Evolutionary conservation across 2,113 vertebrate species (phyloP), one percentile per base, ranked within the genome.

Genomic region (Arothron firmamentum): DNA sequence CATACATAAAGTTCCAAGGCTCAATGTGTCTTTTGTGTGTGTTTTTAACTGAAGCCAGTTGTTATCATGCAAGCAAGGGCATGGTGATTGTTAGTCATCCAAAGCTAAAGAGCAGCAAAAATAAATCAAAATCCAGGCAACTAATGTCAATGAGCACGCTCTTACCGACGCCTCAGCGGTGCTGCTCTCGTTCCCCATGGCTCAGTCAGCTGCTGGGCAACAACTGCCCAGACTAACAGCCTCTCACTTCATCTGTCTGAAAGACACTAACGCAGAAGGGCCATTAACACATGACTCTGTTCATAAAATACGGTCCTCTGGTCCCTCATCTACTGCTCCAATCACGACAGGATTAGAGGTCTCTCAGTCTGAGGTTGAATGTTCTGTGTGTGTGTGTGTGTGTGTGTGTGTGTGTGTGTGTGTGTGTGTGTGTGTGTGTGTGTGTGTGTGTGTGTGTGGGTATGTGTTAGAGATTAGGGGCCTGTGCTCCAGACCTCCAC

Each of bases 151-250:
- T n/a, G 4, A 62, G 61, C n/a, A 56, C 10, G 31, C 28, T 51
- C 91, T 92, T 92, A 92, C 90, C 90, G 73, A 78, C 13, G 56
- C 67, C 50, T 82, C 83, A 23, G 77, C 38, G 2, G 90, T 76
- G 87, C 90, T 91, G 89, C 21, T 90, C 75, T 91, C 89, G 77
- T 92, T 92, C 66, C 91, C 91, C 91, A 92, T 92, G 80, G 66
- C 71, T 80, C 70, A 74, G 56, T 45, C 70, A 73, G 71, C 58
- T 74, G 77, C 64, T 45, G 70, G 69, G 63, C 66, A 63, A 77
- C 71, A 65, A 59, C 62, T 60, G 65, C 64, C 77, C 76, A 67
- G 70, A 80, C 64, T 64, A 48, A 42, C 52, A 65, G 60, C 67
- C 72, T 70, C 59, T 86, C 80, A 80, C 78, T 79, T 80, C 82